Evolutionary conservation across 2,888 invertebrate genomes (phyloP), one percentile per base, ranked within the genome.

Genomic region (Chesias legatella): DNA sequence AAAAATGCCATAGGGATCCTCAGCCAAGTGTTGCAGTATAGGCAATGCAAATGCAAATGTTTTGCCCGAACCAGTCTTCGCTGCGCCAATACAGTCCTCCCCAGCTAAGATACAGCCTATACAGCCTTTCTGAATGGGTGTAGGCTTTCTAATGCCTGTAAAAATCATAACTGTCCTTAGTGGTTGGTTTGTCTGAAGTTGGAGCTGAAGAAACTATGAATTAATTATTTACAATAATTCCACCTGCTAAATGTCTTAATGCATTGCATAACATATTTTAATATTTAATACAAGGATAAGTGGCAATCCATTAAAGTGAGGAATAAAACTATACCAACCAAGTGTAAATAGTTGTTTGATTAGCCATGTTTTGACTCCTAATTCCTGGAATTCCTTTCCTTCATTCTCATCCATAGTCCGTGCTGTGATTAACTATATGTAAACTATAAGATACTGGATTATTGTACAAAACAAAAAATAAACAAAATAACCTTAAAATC

Each of bases 41-140:
- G 98, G 98, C 36, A 99, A 76, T 0, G 97, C 98, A 90, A 99
- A 99, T 0, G 99, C 98, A 65, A 99, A 92, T 0, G 99, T 99
- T 89, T 99, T 99, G 1, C 99, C 99, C 39, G 98, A 98, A 7
- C 99, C 99, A 6, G 99, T 99, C 79, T 98, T 98, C 0, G 98
- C 98, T 59, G 97, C 97, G 6, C 98, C 99, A 49, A 99, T 94
- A 59, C 97, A 97, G 84, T 98, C 96, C 57, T 91, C 88, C 0
- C 97, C 97, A 43, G 86, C 67, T 24, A 97, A 74, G 56, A 97
- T 95, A 47, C 89, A 88, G 3, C 95, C 92, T 61, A 97, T 94
- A 66, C 96, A 96, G 50, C 93, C 92, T 60, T 89, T 79, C 74
- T 97, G 97, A 41, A 97, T 95, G 0, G 94, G 92, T 1, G 96